phyloP scores from a whole-genome alignment of 2,888 invertebrate species.

The Tolmerus cingulatus region DNA sequence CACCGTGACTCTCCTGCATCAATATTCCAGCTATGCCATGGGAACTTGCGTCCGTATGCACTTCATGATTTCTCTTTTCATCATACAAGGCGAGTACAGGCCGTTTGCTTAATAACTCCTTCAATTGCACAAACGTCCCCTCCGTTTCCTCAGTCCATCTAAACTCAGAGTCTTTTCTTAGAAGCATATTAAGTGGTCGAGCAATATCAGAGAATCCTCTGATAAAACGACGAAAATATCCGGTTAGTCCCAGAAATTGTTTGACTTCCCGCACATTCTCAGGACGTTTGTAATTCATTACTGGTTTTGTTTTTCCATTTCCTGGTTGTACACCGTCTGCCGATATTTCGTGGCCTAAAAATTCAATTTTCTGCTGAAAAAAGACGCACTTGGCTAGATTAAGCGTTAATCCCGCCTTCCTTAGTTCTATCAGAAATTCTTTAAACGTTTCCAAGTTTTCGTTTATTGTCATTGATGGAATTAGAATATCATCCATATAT shows the following conservation, averaged over 20 bases:
- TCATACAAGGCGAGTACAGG: background rate
- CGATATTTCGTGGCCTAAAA: conserved; percentile 11
- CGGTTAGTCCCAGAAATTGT: background rate
- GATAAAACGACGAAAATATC: conserved; percentile 5
- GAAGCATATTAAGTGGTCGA: background rate
- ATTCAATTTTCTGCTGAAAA: background rate
- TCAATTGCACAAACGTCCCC: background rate
- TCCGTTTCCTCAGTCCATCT: background rate
- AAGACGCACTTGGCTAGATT: background rate
- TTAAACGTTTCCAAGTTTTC: background rate
- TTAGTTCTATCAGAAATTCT: background rate
- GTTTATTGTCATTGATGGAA: background rate
- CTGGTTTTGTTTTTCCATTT: background rate
- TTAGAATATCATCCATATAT: conserved; percentile 14
- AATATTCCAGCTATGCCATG: conserved; percentile 9
- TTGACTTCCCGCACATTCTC: background rate
- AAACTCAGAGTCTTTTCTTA: background rate
- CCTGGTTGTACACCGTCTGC: conserved; percentile 7
- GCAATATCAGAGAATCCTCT: background rate
- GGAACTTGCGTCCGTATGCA: background rate
- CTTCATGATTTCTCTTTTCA: background rate
- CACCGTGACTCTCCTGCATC: background rate
- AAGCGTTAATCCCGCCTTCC: background rate
- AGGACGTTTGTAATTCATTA: background rate
- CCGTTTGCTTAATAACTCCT: background rate